Conservation (phyloP, 2,113 vertebrate species). For the Chionodraco myersi region DNA sequence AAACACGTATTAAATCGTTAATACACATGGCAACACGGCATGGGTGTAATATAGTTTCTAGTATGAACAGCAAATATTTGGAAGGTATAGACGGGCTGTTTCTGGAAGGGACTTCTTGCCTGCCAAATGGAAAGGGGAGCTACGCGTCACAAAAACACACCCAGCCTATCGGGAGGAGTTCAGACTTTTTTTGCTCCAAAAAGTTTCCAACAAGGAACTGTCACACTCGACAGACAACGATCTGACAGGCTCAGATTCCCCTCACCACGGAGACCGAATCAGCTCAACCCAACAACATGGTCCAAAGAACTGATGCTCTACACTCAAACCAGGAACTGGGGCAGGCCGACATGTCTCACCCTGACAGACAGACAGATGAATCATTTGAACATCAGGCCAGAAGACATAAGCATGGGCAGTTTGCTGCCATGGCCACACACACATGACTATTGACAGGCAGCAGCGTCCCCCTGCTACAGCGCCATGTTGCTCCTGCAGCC, state of each 20-base stretch:
- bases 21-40: background rate
- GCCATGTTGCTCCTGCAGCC: background rate
- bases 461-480: background rate
- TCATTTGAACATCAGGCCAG: background rate
- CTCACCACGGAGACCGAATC: background rate
- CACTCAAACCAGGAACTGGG: background rate
- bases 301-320: background rate
- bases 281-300: background rate
- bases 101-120: background rate
- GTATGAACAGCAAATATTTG: background rate
- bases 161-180: background rate
- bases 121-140: conserved; percentile 11
- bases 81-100: background rate
- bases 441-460: background rate
- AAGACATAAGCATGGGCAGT: background rate
- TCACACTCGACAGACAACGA: background rate
- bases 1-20: conserved; percentile 36
- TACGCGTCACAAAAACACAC: background rate
- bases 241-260: background rate
- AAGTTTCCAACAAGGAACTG: background rate
- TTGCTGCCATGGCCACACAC: background rate
- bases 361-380: background rate
- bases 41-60: background rate
- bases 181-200: background rate
- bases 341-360: background rate